Conservation (phyloP, 2,113 vertebrate genomes). For the Isurus oxyrinchus region DNA sequence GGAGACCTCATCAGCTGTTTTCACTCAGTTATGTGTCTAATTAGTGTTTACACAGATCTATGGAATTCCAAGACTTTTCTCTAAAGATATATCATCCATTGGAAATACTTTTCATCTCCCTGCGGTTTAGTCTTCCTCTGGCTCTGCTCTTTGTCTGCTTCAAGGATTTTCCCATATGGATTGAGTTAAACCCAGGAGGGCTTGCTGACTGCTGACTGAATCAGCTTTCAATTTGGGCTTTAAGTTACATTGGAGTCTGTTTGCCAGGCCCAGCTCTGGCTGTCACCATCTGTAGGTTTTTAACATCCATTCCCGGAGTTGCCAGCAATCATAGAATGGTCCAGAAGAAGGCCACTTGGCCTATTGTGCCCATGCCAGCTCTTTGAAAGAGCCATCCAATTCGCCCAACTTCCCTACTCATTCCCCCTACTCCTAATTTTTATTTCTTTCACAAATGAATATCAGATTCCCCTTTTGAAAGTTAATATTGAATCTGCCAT, state of each 20-base stretch:
- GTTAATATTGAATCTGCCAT: no score
- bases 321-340: neutral
- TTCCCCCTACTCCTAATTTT: no score
- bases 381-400: no score
- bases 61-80: constrained; percentile 25
- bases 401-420: no score
- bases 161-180: neutral
- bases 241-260: neutral
- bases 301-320: neutral
- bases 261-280: neutral
- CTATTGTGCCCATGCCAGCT: neutral
- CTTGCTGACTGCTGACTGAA: neutral
- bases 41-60: constrained; percentile 19
- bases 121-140: neutral
- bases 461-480: no score
- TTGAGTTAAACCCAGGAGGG: neutral
- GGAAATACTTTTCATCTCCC: neutral
- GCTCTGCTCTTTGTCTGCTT: neutral
- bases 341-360: neutral
- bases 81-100: neutral
- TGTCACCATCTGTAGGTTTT: neutral
- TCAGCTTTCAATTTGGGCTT: neutral
- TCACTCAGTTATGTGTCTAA: neutral
- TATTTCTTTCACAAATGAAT: no score
- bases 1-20: constrained; percentile 13